A percentile compares a stretch with the other conserved stretches of the same genome.
phyloP scores from a whole-genome alignment of 2,888 invertebrate genomes.

The Brachynemurus nebulosus region DNA sequence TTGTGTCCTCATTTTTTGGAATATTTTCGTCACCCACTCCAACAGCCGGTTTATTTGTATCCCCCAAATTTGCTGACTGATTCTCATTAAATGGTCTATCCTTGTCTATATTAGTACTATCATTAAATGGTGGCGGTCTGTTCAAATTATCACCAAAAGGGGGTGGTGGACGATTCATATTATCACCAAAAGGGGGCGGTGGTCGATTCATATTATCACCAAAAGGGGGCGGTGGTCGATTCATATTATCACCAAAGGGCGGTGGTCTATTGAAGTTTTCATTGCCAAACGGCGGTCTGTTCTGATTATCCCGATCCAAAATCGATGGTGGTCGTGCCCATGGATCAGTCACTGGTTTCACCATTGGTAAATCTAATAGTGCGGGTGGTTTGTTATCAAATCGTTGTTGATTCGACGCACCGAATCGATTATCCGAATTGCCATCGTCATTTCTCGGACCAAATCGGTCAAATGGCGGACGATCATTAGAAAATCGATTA shows the following conservation, averaged over 20 bases:
- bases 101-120: no score
- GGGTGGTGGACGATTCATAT: neutral
- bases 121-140: conserved; percentile 5
- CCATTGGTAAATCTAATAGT: conserved; percentile 5
- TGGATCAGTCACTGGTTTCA: conserved; percentile 3
- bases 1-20: no score
- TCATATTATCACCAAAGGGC: conserved; percentile 1
- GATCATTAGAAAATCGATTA: no score
- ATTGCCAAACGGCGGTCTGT: neutral
- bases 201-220: conserved; percentile 6
- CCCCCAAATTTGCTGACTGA: no score
- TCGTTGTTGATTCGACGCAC: no score
- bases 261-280: conserved; percentile 10
- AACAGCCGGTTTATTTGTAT: no score
- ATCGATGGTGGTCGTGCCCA: neutral
- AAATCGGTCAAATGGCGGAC: no score
- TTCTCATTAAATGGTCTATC: no score
- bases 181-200: conserved; percentile 7
- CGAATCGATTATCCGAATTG: no score
- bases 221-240: neutral
- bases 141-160: conserved; percentile 7
- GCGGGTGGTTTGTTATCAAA: conserved; percentile 5
- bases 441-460: no score
- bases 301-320: neutral
- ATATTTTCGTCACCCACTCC: no score